Conservation (phyloP, 2,797 vertebrate genomes). For the Xenentodon cancila region DNA sequence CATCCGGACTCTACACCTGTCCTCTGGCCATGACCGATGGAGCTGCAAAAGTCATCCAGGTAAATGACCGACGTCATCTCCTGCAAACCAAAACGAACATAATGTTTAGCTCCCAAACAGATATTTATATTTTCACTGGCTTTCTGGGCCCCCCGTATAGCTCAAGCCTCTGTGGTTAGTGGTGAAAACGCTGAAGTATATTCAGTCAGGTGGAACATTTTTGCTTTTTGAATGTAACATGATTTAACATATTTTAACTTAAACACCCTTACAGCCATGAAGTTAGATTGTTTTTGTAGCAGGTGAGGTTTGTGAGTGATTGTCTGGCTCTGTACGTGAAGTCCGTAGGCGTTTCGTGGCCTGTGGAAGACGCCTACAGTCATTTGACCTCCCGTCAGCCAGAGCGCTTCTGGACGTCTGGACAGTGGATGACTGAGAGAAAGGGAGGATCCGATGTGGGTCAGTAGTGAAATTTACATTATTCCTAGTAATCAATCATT, state of each 20-base stretch:
- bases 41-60: constrained; percentile 91
- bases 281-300: not conserved
- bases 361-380: constrained; percentile 75
- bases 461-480: constrained; percentile 53
- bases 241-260: not conserved
- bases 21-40: constrained; percentile 93
- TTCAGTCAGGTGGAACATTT: not conserved
- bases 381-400: constrained; percentile 84
- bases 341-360: constrained; percentile 77
- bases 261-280: too few relatives aligned
- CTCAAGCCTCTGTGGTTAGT: not conserved
- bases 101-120: not conserved
- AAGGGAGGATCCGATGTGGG: constrained; percentile 91
- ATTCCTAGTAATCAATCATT: not conserved
- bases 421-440: constrained; percentile 93
- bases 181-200: not conserved
- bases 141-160: not conserved
- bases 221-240: not conserved
- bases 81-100: not conserved
- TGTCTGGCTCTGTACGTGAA: constrained; percentile 56
- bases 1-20: constrained; percentile 84
- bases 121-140: too few relatives aligned
- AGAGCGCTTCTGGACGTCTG: constrained; percentile 89
- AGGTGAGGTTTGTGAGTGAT: not conserved
- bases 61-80: constrained; percentile 38